Conservation (phyloP, 2,797 vertebrate genomes). For the Coccyzus lansbergi region DNA sequence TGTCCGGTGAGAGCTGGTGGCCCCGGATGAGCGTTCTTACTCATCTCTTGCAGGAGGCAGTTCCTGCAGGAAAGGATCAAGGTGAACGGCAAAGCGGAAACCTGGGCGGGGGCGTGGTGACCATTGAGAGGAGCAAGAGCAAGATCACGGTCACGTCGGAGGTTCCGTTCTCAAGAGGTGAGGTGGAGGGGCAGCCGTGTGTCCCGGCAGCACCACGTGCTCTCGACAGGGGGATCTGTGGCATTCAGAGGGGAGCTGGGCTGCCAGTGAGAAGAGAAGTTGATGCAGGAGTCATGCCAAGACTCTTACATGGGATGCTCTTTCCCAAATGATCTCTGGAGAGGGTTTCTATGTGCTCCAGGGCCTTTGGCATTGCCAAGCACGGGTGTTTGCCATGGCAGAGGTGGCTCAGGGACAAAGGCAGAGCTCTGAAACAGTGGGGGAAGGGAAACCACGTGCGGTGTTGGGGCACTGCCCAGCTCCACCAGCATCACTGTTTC, state of each 20-base stretch:
- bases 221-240: rapidly evolving
- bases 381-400: rapidly evolving
- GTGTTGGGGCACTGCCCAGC: rapidly evolving
- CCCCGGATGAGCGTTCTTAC: rapidly evolving
- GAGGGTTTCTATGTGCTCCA: no score
- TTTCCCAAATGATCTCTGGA: rapidly evolving
- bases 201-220: rapidly evolving
- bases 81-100: slow-evolving; percentile 95
- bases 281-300: rapidly evolving
- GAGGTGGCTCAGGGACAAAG: neutral
- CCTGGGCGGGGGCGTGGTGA: slow-evolving; percentile 91
- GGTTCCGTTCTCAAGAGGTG: slow-evolving; percentile 98
- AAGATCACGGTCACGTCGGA: slow-evolving; percentile 96
- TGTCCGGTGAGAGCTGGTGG: rapidly evolving
- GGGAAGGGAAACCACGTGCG: neutral
- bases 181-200: rapidly evolving
- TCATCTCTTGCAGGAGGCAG: slow-evolving; percentile 85
- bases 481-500: rapidly evolving
- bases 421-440: rapidly evolving
- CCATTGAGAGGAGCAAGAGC: slow-evolving; percentile 96
- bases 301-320: neutral
- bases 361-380: rapidly evolving
- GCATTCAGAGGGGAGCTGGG: neutral
- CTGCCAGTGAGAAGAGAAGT: neutral
- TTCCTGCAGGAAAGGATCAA: slow-evolving; percentile 98